Percentiles rank a stretch among this genome's conserved stretches.
These are phyloP conservation scores for Holacanthella duospinosa DNA, from an alignment of 2,888 invertebrate genomes.

Conservation along the genomic window DNA sequence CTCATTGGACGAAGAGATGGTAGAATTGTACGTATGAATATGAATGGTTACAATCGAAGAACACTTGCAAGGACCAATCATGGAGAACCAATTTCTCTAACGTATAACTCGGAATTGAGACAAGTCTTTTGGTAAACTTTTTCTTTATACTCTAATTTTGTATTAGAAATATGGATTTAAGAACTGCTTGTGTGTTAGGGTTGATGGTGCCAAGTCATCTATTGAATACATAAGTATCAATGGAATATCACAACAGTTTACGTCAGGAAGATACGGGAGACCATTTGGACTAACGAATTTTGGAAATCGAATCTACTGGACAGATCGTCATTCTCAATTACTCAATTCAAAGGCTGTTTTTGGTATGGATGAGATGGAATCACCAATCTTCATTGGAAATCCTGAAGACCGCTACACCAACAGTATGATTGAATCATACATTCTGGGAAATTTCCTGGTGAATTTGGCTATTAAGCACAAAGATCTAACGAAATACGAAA, in stretches of 20 bases:
- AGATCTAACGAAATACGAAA: slow-evolving; percentile 16
- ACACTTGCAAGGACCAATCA: slow-evolving; percentile 43
- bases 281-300: slow-evolving; percentile 27
- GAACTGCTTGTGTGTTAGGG: no score
- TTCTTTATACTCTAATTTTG: no score
- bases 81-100: slow-evolving; percentile 48
- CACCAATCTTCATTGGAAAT: slow-evolving; percentile 21
- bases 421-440: slow-evolving; percentile 9
- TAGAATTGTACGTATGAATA: slow-evolving; percentile 54
- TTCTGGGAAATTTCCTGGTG: slow-evolving; percentile 23
- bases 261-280: neutral
- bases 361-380: slow-evolving; percentile 7
- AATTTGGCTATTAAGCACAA: slow-evolving; percentile 24
- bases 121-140: slow-evolving; percentile 49
- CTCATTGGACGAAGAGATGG: slow-evolving; percentile 26
- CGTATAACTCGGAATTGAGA: slow-evolving; percentile 50
- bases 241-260: slow-evolving; percentile 13
- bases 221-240: slow-evolving; percentile 26
- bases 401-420: slow-evolving; percentile 4
- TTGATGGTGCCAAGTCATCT: slow-evolving; percentile 22
- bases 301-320: slow-evolving; percentile 31
- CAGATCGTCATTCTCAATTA: slow-evolving; percentile 26
- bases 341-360: slow-evolving; percentile 10
- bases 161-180: no score
- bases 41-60: slow-evolving; percentile 53